Evolutionary conservation across 1,140 invertebrate species (phyloP).

Genomic region (Paracyclopina nana): DNA sequence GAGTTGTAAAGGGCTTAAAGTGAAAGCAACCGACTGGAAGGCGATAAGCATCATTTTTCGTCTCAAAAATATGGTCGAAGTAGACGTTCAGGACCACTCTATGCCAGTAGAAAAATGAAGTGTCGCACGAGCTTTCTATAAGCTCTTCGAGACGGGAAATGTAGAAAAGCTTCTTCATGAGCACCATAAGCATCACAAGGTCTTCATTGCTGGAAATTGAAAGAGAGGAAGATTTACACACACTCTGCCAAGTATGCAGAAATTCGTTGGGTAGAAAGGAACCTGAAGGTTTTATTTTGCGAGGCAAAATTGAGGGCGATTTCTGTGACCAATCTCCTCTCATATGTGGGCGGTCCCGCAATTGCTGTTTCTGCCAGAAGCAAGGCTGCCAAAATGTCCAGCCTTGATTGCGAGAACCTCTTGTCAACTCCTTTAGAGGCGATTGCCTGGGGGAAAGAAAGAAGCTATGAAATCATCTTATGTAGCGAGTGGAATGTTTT

Average conservation of each 20-base stretch:
- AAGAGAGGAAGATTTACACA: no score
- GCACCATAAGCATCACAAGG: no score
- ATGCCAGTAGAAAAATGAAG: not conserved
- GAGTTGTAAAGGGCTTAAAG: not conserved
- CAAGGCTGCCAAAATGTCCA: not conserved
- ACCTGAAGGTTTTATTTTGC: slow-evolving; percentile 2
- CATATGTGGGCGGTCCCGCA: not conserved
- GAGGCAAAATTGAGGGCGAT: not conserved
- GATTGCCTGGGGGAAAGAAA: not conserved
- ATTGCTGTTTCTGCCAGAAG: not conserved
- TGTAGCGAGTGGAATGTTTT: not conserved
- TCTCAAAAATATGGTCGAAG: not conserved
- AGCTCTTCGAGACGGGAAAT: no score
- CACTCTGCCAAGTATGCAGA: no score
- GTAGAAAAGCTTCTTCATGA: no score
- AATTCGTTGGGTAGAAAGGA: no score
- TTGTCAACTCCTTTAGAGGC: not conserved
- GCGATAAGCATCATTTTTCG: not conserved
- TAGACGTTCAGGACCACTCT: not conserved
- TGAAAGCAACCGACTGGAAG: not conserved
- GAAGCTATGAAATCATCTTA: not conserved
- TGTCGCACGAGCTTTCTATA: no score
- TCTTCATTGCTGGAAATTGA: no score
- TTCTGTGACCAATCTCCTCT: not conserved
- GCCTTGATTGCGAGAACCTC: not conserved